Conservation (phyloP, 2,797 vertebrate genomes). For the Brotogeris chrysoptera region DNA sequence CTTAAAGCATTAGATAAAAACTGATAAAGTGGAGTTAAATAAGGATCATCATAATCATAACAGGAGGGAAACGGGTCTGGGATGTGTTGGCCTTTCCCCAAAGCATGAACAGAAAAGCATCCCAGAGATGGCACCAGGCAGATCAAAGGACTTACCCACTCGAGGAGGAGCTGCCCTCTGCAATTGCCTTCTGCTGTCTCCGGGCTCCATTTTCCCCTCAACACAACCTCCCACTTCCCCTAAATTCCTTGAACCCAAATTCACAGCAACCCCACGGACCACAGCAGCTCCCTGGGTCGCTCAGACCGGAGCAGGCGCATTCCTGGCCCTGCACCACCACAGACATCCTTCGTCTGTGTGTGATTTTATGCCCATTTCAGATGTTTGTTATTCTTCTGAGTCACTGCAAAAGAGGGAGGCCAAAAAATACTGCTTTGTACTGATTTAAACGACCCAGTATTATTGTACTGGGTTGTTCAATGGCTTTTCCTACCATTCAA, state of each 20-base stretch:
- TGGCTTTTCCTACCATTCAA: neutral
- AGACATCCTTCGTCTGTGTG: neutral
- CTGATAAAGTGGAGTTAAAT: neutral
- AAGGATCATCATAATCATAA: neutral
- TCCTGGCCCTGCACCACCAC: neutral
- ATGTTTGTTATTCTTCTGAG: neutral
- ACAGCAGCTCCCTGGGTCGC: neutral
- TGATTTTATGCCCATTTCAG: neutral
- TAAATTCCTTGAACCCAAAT: neutral
- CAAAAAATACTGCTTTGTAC: neutral
- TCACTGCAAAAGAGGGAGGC: neutral
- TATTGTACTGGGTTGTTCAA: neutral
- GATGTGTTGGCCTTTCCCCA: neutral
- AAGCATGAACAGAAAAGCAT: neutral
- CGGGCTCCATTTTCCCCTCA: neutral
- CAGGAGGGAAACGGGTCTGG: neutral
- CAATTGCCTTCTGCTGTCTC: neutral
- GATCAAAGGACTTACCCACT: neutral
- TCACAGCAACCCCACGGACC: neutral
- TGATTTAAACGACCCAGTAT: neutral
- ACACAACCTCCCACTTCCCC: neutral
- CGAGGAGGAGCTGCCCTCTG: neutral
- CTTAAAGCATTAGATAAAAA: neutral
- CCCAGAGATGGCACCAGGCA: neutral
- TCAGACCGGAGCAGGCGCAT: neutral